phyloP scores from a whole-genome alignment of 2,113 vertebrate species.

The Ailuropoda melanoleuca region DNA sequence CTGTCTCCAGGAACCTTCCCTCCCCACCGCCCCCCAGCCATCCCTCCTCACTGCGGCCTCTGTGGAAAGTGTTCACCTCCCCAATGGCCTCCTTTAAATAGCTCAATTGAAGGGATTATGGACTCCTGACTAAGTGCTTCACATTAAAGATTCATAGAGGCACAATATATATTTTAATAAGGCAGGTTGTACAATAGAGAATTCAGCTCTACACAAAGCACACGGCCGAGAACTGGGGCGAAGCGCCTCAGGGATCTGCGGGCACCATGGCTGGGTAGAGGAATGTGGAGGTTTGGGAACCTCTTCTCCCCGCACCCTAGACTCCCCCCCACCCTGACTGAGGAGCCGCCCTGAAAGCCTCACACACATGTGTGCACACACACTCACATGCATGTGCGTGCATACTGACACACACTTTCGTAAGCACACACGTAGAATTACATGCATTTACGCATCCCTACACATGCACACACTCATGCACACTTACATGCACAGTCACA shows the following conservation, averaged over 20 bases:
- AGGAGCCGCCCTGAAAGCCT: neutral
- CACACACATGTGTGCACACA: no score
- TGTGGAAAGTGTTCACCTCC: conserved; percentile 63
- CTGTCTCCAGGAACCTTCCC: neutral
- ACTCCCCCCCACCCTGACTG: no score
- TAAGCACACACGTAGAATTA: fast-evolving
- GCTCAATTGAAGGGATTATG: conserved; percentile 78
- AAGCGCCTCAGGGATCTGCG: neutral
- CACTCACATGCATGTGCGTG: neutral
- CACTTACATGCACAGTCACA: neutral
- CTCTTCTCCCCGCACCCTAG: neutral
- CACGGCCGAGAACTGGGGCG: neutral
- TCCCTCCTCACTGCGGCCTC: neutral
- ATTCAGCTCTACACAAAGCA: conserved; percentile 52
- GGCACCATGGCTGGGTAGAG: neutral
- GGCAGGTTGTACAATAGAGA: conserved; percentile 69
- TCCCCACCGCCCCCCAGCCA: neutral
- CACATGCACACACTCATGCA: neutral
- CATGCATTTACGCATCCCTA: neutral
- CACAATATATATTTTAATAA: conserved; percentile 83
- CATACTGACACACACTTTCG: neutral
- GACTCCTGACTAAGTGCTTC: conserved; percentile 77
- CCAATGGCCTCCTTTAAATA: conserved; percentile 71
- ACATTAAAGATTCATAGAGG: conserved; percentile 84
- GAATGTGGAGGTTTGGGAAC: neutral